Percentiles rank a stretch among this genome's conserved stretches.
These are phyloP conservation scores for Camponotus fellah DNA, from an alignment of 2,888 invertebrate genomes.

Conservation along the genomic window DNA sequence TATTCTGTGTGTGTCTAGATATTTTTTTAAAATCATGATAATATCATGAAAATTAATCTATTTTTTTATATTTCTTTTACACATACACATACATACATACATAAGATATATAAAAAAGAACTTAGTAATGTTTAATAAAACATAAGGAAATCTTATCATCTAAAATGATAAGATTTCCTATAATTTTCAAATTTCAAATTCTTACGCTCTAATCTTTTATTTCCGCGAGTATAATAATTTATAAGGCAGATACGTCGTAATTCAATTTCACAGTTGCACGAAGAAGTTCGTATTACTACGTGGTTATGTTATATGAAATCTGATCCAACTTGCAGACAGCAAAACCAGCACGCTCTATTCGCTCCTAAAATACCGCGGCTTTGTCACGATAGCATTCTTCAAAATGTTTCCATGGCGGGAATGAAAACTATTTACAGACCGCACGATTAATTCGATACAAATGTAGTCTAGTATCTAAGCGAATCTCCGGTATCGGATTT, in stretches of 20 bases:
- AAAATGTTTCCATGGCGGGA: slow-evolving; percentile 29
- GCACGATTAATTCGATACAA: slow-evolving; percentile 37
- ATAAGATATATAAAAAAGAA: not conserved
- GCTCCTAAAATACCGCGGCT: slow-evolving; percentile 50
- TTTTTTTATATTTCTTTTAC: not conserved
- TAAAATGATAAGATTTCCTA: not conserved
- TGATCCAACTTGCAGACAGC: slow-evolving; percentile 39
- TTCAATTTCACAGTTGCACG: slow-evolving; percentile 40
- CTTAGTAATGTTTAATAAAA: not conserved
- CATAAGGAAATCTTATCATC: too few relatives aligned
- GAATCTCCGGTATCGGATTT: slow-evolving; percentile 29
- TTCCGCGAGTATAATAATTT: slow-evolving; percentile 17
- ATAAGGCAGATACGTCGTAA: slow-evolving; percentile 20
- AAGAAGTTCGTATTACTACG: slow-evolving; percentile 42
- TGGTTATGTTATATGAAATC: slow-evolving; percentile 35
- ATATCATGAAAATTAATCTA: not conserved
- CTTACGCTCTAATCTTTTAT: not conserved
- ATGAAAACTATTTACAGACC: slow-evolving; percentile 29
- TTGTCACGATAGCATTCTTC: slow-evolving; percentile 45
- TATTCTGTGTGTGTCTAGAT: not conserved
- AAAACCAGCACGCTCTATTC: slow-evolving; percentile 37
- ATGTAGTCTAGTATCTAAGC: not conserved
- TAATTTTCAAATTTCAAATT: not conserved
- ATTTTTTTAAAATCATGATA: not conserved
- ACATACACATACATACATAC: not conserved